Evolutionary conservation across 2,113 vertebrate genomes (phyloP).

Genomic region (Mus pahari): DNA sequence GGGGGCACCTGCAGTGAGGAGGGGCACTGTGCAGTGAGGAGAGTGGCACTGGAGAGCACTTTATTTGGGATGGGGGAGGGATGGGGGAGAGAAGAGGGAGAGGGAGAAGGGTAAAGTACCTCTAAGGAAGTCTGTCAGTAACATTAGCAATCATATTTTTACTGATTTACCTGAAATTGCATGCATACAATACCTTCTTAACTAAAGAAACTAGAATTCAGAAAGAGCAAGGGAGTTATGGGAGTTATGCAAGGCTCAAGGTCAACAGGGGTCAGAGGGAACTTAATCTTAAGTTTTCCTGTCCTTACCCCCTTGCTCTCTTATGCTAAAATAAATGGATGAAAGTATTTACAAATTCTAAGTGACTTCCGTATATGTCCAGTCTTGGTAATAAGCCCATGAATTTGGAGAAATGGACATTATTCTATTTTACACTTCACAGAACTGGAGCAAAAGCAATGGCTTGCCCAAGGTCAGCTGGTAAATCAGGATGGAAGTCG

Average conservation of each 20-base stretch:
- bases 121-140: background rate
- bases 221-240: background rate
- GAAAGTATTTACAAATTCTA: constrained; percentile 24
- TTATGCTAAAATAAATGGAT: background rate
- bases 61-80: background rate
- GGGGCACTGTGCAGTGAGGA: too few relatives aligned
- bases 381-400: background rate
- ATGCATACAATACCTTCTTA: background rate
- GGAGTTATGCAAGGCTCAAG: background rate
- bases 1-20: too few relatives aligned
- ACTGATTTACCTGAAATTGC: background rate
- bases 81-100: background rate
- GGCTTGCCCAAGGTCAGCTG: constrained; percentile 51
- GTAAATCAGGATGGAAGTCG: background rate
- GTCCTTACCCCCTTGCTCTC: background rate
- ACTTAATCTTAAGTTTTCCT: background rate
- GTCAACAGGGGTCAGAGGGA: constrained; percentile 1
- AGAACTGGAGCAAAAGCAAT: constrained; percentile 21
- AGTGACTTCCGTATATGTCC: background rate
- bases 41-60: background rate
- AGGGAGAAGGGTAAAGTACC: background rate
- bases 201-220: background rate
- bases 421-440: background rate
- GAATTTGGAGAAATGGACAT: background rate
- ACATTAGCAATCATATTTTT: background rate